These are phyloP conservation scores for Okamejei kenojei DNA, from an alignment of 2,797 vertebrate species.

Conservation along the genomic window DNA sequence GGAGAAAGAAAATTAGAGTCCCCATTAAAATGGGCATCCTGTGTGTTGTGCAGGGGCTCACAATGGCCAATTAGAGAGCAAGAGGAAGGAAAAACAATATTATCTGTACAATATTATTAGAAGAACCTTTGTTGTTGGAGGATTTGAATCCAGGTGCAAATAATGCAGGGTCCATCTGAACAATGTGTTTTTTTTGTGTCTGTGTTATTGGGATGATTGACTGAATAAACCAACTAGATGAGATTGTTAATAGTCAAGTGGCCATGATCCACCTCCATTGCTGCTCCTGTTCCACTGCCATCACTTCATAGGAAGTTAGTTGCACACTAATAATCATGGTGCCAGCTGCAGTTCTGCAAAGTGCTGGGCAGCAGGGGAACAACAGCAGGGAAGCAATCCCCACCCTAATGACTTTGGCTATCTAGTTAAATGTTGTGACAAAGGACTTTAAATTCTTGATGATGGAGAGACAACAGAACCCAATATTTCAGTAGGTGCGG, in stretches of 20 bases:
- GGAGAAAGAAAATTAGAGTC: not conserved
- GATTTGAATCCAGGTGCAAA: not conserved
- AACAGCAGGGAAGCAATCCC: not conserved
- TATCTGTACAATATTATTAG: not conserved
- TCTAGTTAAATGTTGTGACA: not conserved
- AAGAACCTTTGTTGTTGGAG: not conserved
- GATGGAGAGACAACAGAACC: not conserved
- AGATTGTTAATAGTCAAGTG: not conserved
- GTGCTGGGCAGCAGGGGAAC: not conserved
- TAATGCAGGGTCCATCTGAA: not conserved
- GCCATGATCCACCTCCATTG: not conserved
- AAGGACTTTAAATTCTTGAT: not conserved
- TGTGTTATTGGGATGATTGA: not conserved
- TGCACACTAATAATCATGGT: not conserved
- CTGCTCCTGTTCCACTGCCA: not conserved
- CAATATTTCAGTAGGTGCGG: not conserved
- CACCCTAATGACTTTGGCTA: not conserved
- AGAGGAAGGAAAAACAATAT: not conserved
- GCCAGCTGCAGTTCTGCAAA: not conserved
- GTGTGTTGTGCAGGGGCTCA: not conserved
- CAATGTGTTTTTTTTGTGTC: not conserved
- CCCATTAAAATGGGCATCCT: not conserved
- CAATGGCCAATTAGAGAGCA: not conserved
- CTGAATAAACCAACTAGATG: not conserved
- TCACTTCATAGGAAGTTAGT: not conserved